Conservation (phyloP, 1,140 invertebrate genomes). For the Ylistrum balloti region DNA sequence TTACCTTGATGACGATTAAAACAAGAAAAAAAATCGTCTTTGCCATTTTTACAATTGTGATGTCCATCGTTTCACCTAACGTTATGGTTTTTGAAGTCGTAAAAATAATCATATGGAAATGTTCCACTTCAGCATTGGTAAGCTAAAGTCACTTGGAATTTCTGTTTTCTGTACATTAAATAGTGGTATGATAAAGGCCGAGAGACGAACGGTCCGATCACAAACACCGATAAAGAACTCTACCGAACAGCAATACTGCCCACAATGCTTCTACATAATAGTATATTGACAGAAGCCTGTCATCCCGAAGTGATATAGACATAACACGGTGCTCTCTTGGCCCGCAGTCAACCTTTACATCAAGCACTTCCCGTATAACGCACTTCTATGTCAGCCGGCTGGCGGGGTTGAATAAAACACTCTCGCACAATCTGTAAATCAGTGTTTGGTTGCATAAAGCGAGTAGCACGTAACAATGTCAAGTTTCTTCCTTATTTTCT, state of each 20-base stretch:
- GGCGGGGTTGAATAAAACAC: not conserved
- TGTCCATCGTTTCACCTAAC: too few relatives aligned
- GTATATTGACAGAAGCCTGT: not conserved
- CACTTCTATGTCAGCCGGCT: not conserved
- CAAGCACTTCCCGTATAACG: not conserved
- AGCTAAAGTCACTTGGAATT: not conserved
- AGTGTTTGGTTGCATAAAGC: too few relatives aligned
- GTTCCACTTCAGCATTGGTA: not conserved
- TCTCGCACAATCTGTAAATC: too few relatives aligned
- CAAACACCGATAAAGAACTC: constrained; percentile 4
- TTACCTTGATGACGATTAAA: too few relatives aligned
- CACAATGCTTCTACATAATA: not conserved
- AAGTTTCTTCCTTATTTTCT: too few relatives aligned
- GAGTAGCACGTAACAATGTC: too few relatives aligned
- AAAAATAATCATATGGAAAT: not conserved
- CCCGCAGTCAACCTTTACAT: not conserved
- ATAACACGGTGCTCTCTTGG: not conserved
- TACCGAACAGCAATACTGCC: not conserved
- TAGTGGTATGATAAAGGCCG: not conserved
- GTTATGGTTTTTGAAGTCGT: not conserved
- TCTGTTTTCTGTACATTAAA: not conserved
- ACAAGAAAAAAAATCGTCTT: too few relatives aligned
- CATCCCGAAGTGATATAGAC: not conserved
- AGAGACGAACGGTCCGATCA: not conserved
- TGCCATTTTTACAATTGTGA: too few relatives aligned